These are phyloP conservation scores for Auanema freiburgensis DNA, from an alignment of 2,888 invertebrate genomes.

Conservation along the genomic window DNA sequence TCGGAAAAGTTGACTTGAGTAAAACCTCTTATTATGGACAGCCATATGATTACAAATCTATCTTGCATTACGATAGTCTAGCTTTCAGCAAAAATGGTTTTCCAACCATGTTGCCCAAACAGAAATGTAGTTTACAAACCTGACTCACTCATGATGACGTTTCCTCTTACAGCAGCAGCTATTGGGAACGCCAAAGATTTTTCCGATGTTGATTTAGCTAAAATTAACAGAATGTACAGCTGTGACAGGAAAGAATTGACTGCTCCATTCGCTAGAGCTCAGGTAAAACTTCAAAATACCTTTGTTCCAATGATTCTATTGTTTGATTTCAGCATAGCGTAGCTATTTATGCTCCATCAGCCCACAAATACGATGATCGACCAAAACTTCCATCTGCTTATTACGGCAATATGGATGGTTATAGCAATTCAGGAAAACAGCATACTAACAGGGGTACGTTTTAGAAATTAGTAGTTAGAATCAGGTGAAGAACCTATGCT, in stretches of 20 bases:
- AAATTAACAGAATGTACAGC: conserved; percentile 65
- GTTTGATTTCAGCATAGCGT: conserved; percentile 27
- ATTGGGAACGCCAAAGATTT: conserved; percentile 63
- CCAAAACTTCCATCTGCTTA: conserved; percentile 33
- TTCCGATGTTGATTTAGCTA: conserved; percentile 61
- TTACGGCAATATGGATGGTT: conserved; percentile 21
- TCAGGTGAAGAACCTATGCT: too few relatives aligned
- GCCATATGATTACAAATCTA: conserved; percentile 64
- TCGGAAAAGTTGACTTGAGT: conserved; percentile 64
- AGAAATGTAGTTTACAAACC: conserved; percentile 44
- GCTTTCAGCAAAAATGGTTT: conserved; percentile 64
- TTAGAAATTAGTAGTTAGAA: too few relatives aligned
- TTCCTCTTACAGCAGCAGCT: conserved; percentile 36
- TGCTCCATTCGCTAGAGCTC: conserved; percentile 46
- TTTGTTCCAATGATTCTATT: background rate
- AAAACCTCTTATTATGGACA: conserved; percentile 64
- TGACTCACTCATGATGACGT: background rate
- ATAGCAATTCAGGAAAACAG: conserved; percentile 7
- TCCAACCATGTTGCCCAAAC: conserved; percentile 63
- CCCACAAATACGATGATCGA: conserved; percentile 38
- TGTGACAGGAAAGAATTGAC: conserved; percentile 46
- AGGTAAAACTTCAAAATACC: conserved; percentile 14
- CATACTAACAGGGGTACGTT: too few relatives aligned
- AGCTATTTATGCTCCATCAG: conserved; percentile 33
- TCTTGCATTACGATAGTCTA: conserved; percentile 64